These are phyloP conservation scores for Danio aesculapii DNA, from an alignment of 2,797 vertebrate species.

Conservation along the genomic window DNA sequence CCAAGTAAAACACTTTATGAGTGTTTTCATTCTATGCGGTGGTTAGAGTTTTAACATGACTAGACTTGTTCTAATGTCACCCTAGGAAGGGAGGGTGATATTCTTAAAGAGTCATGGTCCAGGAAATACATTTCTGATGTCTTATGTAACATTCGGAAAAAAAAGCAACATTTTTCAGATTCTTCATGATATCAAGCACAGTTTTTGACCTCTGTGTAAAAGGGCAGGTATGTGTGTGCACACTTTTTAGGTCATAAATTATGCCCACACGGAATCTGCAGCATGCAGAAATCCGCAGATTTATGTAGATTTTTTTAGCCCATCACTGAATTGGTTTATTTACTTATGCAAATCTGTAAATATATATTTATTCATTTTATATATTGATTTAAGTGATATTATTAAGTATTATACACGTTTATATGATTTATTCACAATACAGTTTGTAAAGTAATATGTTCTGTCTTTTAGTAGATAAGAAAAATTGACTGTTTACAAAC, in stretches of 20 bases:
- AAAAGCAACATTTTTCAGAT: background rate
- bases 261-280: no score
- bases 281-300: no score
- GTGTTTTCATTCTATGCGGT: slow-evolving; percentile 24
- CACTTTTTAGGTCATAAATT: background rate
- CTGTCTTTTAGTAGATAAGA: no score
- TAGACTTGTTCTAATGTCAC: slow-evolving; percentile 51
- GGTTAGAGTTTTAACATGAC: slow-evolving; percentile 48
- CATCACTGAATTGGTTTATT: no score
- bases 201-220: slow-evolving; percentile 53
- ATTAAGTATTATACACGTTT: no score
- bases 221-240: slow-evolving; percentile 36
- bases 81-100: slow-evolving; percentile 26
- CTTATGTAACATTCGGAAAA: slow-evolving; percentile 31
- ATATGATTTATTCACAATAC: no score
- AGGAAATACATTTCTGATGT: slow-evolving; percentile 26
- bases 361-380: no score
- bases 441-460: no score
- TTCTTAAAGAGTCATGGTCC: slow-evolving; percentile 6
- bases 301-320: no score
- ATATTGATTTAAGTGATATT: no score
- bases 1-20: slow-evolving; percentile 10
- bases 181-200: slow-evolving; percentile 51
- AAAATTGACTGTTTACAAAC: no score
- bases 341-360: no score